Percentiles rank a stretch among this genome's conserved stretches.
Evolutionary conservation across 2,113 vertebrate genomes (phyloP).

Genomic region (Cathartes aura): DNA sequence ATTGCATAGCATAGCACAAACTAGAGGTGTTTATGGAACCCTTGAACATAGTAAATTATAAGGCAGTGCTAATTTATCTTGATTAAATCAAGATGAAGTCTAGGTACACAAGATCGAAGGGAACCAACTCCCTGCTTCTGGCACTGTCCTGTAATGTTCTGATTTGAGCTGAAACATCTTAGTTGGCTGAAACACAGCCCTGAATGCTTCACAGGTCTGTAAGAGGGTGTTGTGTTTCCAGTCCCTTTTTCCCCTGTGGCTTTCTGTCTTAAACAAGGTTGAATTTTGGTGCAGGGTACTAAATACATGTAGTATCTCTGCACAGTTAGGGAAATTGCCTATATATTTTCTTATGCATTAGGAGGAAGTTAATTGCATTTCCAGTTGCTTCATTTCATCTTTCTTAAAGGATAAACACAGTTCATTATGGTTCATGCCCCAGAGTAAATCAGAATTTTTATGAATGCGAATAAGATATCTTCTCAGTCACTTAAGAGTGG

Average conservation of each 20-base stretch:
- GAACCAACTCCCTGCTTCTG: background rate
- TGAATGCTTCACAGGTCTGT: background rate
- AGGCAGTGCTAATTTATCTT: background rate
- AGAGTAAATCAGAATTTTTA: background rate
- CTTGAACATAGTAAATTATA: background rate
- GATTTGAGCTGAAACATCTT: background rate
- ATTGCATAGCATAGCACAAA: background rate
- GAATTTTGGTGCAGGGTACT: background rate
- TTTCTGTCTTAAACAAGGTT: background rate
- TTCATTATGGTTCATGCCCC: background rate
- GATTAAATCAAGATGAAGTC: background rate
- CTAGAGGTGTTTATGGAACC: background rate
- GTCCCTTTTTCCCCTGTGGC: background rate
- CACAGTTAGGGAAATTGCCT: background rate
- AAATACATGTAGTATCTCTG: background rate
- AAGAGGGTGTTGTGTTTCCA: background rate
- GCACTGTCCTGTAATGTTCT: background rate
- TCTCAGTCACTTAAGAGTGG: background rate
- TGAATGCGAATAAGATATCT: background rate
- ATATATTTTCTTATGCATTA: background rate
- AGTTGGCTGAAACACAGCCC: background rate
- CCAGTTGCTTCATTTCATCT: background rate
- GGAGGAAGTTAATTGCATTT: background rate
- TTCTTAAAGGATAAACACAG: background rate
- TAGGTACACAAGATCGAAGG: background rate